phyloP scores from a whole-genome alignment of 2,113 vertebrate species.

The Excalfactoria chinensis region DNA sequence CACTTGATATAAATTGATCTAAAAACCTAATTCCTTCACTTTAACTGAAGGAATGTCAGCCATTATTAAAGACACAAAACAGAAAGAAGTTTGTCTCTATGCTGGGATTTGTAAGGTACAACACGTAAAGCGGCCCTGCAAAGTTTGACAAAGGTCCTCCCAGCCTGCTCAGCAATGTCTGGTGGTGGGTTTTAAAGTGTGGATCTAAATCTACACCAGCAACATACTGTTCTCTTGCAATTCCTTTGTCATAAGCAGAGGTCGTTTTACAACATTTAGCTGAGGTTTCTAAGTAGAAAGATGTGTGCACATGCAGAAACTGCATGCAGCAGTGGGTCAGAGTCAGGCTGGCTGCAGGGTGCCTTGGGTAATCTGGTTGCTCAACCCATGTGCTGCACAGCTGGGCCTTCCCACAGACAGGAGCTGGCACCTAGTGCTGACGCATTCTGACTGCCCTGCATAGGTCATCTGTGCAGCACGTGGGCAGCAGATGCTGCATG shows the following conservation, averaged over 20 bases:
- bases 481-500: background rate
- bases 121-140: background rate
- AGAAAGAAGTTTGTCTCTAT: background rate
- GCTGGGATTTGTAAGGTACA: accelerated
- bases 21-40: background rate
- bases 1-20: accelerated
- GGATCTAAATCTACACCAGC: background rate
- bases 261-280: background rate
- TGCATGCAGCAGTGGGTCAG: background rate
- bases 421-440: background rate
- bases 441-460: background rate
- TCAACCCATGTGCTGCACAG: background rate
- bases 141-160: background rate
- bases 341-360: background rate
- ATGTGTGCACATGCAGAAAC: accelerated
- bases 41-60: background rate
- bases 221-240: background rate
- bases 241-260: background rate
- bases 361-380: background rate
- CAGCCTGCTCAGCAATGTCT: background rate
- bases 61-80: background rate
- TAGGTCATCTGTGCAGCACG: background rate
- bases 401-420: background rate
- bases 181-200: background rate
- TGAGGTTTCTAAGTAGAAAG: background rate